Evolutionary conservation across 1,140 invertebrate species (phyloP).

Genomic region (Wasmannia auropunctata): DNA sequence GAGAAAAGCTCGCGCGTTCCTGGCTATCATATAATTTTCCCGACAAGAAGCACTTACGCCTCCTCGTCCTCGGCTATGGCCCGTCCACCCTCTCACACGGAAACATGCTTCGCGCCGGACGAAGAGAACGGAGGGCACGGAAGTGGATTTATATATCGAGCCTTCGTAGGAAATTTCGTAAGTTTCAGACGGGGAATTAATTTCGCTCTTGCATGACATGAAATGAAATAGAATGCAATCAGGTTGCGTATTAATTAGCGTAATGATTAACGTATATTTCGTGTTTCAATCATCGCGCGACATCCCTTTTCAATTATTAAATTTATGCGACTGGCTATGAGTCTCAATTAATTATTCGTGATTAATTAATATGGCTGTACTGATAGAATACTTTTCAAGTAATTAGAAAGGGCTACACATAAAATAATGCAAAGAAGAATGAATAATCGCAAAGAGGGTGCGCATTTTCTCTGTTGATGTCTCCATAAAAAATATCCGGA

Average conservation of each 20-base stretch:
- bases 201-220: background rate
- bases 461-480: background rate
- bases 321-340: background rate
- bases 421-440: background rate
- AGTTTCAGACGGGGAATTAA: constrained; percentile 68
- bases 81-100: constrained; percentile 76
- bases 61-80: constrained; percentile 78
- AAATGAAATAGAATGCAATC: background rate
- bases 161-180: constrained; percentile 80
- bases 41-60: constrained; percentile 85
- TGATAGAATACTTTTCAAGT: background rate
- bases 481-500: background rate
- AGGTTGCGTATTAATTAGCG: background rate
- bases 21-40: constrained; percentile 84
- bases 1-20: constrained; percentile 80
- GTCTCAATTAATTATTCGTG: background rate
- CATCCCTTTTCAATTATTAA: background rate
- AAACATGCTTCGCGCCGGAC: constrained; percentile 78
- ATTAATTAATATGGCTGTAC: background rate
- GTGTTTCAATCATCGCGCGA: background rate
- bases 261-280: background rate
- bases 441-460: background rate
- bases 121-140: constrained; percentile 59
- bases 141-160: constrained; percentile 83
- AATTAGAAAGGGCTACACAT: background rate